Evolutionary conservation across 2,888 invertebrate genomes (phyloP).

Genomic region (Melieria crassipennis): DNA sequence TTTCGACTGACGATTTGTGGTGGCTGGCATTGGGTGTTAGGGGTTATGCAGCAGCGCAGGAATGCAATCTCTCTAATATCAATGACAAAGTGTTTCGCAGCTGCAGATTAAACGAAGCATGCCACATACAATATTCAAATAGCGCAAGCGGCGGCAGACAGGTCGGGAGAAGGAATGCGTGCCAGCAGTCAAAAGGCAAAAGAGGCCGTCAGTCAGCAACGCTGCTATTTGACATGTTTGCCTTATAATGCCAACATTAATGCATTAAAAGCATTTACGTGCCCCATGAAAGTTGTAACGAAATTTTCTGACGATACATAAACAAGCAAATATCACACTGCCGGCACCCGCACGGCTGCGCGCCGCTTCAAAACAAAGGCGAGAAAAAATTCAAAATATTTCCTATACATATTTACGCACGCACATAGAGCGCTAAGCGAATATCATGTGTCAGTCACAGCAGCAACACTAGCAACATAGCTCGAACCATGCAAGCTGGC

Average conservation of each 20-base stretch:
- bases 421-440: not conserved
- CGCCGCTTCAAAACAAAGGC: no score
- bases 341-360: no score
- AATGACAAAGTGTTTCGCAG: no score
- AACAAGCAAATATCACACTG: slow-evolving; percentile 12
- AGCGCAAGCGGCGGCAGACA: not conserved
- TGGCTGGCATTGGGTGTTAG: no score
- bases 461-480: not conserved
- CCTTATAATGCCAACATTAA: slow-evolving; percentile 29
- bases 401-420: not conserved
- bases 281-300: not conserved
- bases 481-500: not conserved
- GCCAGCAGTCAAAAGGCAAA: not conserved
- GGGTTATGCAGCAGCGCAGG: no score
- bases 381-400: no score
- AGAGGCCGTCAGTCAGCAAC: not conserved
- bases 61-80: no score
- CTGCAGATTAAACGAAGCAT: no score
- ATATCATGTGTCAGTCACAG: not conserved
- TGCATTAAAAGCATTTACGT: slow-evolving; percentile 32
- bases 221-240: slow-evolving; percentile 9
- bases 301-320: no score
- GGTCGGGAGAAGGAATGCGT: not conserved
- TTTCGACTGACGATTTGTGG: no score
- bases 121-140: no score